Conservation (phyloP, 2,113 vertebrate genomes). For the Zonotrichia leucophrys region DNA sequence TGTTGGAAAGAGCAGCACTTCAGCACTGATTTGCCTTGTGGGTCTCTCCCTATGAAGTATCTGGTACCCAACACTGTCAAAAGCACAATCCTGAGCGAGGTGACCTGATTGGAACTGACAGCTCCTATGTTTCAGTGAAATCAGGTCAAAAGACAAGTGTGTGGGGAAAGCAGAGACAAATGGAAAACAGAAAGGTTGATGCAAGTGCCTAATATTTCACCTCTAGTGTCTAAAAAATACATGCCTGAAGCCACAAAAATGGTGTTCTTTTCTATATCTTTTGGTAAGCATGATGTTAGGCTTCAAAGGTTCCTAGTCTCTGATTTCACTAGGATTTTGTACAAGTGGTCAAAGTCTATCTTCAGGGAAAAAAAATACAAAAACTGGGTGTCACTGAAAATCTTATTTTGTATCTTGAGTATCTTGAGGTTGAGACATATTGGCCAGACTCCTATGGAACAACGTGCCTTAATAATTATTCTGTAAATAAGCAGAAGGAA, state of each 20-base stretch:
- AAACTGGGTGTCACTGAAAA: neutral
- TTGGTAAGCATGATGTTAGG: neutral
- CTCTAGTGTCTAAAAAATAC: neutral
- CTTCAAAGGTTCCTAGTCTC: neutral
- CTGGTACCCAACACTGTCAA: conserved; percentile 7
- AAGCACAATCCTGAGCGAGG: neutral
- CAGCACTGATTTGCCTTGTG: neutral
- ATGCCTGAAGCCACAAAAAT: neutral
- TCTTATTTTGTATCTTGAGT: neutral
- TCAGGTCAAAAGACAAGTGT: conserved; percentile 61
- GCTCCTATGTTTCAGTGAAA: conserved; percentile 36
- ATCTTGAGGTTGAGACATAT: neutral
- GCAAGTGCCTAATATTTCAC: conserved; percentile 21
- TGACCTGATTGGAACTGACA: conserved; percentile 54
- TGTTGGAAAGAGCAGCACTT: neutral
- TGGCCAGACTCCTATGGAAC: neutral
- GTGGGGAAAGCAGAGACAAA: conserved; percentile 40
- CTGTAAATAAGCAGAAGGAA: neutral
- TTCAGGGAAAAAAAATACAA: neutral
- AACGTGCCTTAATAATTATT: neutral
- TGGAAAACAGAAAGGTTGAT: conserved; percentile 22
- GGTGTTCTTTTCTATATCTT: neutral
- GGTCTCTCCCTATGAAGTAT: neutral
- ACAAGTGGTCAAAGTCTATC: neutral
- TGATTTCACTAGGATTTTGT: neutral